Evolutionary conservation across 2,888 invertebrate species (phyloP).

Genomic region (Phaedon cochleariae): DNA sequence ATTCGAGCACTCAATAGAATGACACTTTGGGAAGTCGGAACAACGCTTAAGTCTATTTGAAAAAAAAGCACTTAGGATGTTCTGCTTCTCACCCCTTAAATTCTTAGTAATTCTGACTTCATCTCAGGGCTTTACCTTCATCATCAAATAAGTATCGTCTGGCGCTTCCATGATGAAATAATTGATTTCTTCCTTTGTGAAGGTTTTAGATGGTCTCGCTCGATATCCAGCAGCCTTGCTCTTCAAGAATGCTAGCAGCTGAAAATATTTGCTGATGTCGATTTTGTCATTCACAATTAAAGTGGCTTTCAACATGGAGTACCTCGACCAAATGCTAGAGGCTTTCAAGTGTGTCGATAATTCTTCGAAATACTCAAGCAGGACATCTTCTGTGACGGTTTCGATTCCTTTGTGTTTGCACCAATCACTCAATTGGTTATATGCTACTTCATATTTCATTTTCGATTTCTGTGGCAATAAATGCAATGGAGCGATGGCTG

Average conservation of each 20-base stretch:
- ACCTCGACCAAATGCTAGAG: constrained; percentile 14
- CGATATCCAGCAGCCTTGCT: constrained; percentile 14
- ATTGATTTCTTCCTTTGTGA: constrained; percentile 15
- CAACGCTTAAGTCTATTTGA: no score
- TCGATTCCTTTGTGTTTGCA: constrained; percentile 1
- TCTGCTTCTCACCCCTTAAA: no score
- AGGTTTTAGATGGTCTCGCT: constrained; percentile 11
- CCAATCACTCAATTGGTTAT: constrained; percentile 18
- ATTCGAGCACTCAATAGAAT: no score
- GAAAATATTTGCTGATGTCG: constrained; percentile 12
- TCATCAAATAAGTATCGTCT: constrained; percentile 13
- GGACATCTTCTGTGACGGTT: constrained; percentile 1
- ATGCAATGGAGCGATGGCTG: not conserved
- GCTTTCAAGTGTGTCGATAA: constrained; percentile 13
- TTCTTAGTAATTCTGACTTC: no score
- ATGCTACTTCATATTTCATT: constrained; percentile 15
- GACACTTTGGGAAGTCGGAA: no score
- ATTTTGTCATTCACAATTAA: constrained; percentile 4
- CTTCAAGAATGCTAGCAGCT: constrained; percentile 11
- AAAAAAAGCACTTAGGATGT: no score
- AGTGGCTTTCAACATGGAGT: constrained; percentile 19
- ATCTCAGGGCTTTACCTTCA: constrained; percentile 25
- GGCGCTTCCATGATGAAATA: constrained; percentile 14
- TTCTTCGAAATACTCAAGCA: constrained; percentile 15
- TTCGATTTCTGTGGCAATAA: not conserved